phyloP scores from a whole-genome alignment of 1,140 invertebrate genomes.

The Panagrolaimus sp. region DNA sequence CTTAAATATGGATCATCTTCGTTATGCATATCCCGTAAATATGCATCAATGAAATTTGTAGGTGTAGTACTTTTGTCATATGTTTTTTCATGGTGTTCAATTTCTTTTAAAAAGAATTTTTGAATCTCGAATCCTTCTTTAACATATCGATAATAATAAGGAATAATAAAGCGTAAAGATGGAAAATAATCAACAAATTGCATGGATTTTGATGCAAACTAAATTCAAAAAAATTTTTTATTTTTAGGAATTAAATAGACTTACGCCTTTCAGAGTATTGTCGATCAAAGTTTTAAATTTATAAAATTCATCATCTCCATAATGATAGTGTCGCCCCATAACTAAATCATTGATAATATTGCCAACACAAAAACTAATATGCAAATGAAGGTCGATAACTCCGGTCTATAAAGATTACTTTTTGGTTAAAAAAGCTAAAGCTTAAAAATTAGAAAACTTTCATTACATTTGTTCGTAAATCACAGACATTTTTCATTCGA shows the following conservation, averaged over 20 bases:
- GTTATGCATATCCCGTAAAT: slow-evolving; percentile 24
- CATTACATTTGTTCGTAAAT: too few species aligned
- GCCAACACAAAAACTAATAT: slow-evolving; percentile 46
- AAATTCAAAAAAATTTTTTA: neutral
- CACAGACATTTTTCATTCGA: slow-evolving; percentile 17
- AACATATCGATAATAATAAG: slow-evolving; percentile 40
- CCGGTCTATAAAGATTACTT: slow-evolving; percentile 12
- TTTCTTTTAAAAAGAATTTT: slow-evolving; percentile 44
- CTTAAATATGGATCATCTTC: slow-evolving; percentile 24
- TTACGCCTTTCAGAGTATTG: slow-evolving; percentile 36
- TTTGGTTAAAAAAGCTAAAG: neutral
- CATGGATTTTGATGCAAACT: slow-evolving; percentile 42
- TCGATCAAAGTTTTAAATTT: slow-evolving; percentile 48
- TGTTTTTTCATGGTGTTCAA: slow-evolving; percentile 37
- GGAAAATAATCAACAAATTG: slow-evolving; percentile 45
- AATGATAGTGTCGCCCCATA: slow-evolving; percentile 42
- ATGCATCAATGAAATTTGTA: slow-evolving; percentile 48
- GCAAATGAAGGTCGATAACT: slow-evolving; percentile 34
- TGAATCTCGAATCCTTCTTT: slow-evolving; percentile 44
- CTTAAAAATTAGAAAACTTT: too few species aligned
- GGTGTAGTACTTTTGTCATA: slow-evolving; percentile 16
- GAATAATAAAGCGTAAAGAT: slow-evolving; percentile 36
- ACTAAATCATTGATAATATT: slow-evolving; percentile 54
- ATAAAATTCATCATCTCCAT: slow-evolving; percentile 46
- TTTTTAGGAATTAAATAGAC: neutral